Conservation (phyloP, 2,888 invertebrate species). For the Pyrochroa serraticornis region DNA sequence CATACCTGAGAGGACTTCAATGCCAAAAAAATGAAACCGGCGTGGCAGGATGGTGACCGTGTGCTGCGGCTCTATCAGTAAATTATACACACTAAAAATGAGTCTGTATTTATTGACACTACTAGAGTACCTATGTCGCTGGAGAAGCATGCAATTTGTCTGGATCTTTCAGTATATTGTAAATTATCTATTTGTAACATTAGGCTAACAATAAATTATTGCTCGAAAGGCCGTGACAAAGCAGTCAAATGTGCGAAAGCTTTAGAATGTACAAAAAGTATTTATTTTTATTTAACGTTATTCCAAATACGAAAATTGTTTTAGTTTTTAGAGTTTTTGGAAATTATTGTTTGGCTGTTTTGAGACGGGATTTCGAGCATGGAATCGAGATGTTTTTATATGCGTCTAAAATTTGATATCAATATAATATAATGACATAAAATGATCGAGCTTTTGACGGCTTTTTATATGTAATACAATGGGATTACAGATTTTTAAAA, state of each 20-base stretch:
- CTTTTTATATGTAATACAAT: slow-evolving; percentile 60
- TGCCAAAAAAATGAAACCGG: slow-evolving; percentile 36
- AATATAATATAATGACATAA: slow-evolving; percentile 56
- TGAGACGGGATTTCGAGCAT: slow-evolving; percentile 35
- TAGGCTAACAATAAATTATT: slow-evolving; percentile 51
- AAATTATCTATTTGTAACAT: slow-evolving; percentile 57
- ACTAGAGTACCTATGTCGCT: slow-evolving; percentile 59
- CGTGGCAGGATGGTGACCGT: background rate
- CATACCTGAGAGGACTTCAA: slow-evolving; percentile 37
- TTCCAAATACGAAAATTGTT: slow-evolving; percentile 11
- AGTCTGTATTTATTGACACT: slow-evolving; percentile 48
- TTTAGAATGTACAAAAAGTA: slow-evolving; percentile 40
- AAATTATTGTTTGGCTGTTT: slow-evolving; percentile 25
- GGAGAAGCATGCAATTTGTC: slow-evolving; percentile 52
- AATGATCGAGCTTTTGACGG: slow-evolving; percentile 61
- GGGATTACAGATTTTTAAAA: slow-evolving; percentile 59
- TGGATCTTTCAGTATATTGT: slow-evolving; percentile 53
- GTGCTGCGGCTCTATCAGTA: slow-evolving; percentile 19
- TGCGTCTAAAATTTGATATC: slow-evolving; percentile 58
- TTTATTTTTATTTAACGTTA: slow-evolving; percentile 30
- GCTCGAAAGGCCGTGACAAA: slow-evolving; percentile 14
- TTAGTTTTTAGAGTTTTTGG: slow-evolving; percentile 23
- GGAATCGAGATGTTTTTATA: slow-evolving; percentile 56
- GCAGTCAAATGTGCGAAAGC: slow-evolving; percentile 5
- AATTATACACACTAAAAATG: slow-evolving; percentile 39